A percentile compares a stretch with the other conserved stretches of the same genome.
Conservation (phyloP, 2,888 invertebrate genomes). For the Hydraecia micacea region DNA sequence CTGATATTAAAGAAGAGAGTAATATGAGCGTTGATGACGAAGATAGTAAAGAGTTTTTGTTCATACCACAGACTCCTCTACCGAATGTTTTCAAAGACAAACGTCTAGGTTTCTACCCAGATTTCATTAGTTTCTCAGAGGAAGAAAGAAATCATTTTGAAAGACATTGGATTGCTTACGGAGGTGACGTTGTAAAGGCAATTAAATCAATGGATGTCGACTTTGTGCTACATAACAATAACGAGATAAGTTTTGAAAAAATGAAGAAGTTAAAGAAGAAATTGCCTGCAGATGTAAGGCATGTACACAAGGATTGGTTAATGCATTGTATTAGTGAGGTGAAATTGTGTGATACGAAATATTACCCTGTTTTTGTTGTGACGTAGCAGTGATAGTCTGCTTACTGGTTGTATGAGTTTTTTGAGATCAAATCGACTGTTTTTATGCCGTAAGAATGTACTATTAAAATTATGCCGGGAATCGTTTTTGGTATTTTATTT, state of each 20-base stretch:
- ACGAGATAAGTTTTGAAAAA: constrained; percentile 73
- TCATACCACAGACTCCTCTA: constrained; percentile 79
- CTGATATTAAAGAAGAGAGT: constrained; percentile 36
- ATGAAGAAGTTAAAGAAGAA: constrained; percentile 79
- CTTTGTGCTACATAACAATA: constrained; percentile 80
- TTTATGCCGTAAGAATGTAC: constrained; percentile 11
- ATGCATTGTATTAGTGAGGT: constrained; percentile 82
- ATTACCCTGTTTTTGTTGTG: constrained; percentile 78
- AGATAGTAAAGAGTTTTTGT: constrained; percentile 59
- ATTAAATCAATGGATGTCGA: constrained; percentile 80
- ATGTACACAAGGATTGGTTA: constrained; percentile 84
- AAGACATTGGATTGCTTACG: constrained; percentile 92
- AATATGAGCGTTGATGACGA: constrained; percentile 58
- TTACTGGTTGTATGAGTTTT: constrained; percentile 42
- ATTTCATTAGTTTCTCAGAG: constrained; percentile 84
- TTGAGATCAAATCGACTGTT: constrained; percentile 41
- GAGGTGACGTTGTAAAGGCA: constrained; percentile 87
- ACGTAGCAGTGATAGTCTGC: constrained; percentile 62
- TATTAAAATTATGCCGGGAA: constrained; percentile 11
- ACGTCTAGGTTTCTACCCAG: constrained; percentile 85
- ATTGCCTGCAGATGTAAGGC: constrained; percentile 74
- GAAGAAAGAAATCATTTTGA: constrained; percentile 81
- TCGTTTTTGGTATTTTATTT: constrained; percentile 23
- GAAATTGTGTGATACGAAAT: constrained; percentile 76
- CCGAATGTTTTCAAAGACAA: constrained; percentile 81